phyloP scores from a whole-genome alignment of 2,113 vertebrate species.

The Casuarius casuarius region DNA sequence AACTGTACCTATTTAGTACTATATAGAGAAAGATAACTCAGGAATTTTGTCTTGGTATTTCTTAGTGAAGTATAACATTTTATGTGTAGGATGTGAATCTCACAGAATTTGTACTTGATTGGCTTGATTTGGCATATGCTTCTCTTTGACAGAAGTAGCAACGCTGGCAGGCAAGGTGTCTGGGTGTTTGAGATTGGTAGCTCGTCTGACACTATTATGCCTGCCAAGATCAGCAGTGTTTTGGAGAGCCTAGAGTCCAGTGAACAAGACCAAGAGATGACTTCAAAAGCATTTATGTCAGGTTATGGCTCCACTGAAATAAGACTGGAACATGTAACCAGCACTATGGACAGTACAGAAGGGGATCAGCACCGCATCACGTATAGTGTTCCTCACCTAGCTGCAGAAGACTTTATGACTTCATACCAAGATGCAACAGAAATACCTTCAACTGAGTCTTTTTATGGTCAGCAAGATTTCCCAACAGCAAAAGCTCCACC shows the following conservation, averaged over 20 bases:
- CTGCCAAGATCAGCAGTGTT: slow-evolving; percentile 77
- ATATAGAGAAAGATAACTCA: background rate
- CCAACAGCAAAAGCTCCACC: slow-evolving; percentile 65
- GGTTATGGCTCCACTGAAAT: slow-evolving; percentile 63
- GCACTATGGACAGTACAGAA: slow-evolving; percentile 29
- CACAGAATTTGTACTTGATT: background rate
- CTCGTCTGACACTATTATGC: slow-evolving; percentile 76
- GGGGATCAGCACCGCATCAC: slow-evolving; percentile 21
- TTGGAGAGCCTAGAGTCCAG: slow-evolving; percentile 12
- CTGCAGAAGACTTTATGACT: slow-evolving; percentile 18
- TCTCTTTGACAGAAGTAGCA: slow-evolving; percentile 82
- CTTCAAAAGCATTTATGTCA: slow-evolving; percentile 33
- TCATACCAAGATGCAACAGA: slow-evolving; percentile 29
- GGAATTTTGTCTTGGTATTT: background rate
- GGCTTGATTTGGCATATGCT: background rate
- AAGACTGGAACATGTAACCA: slow-evolving; percentile 39
- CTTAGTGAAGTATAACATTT: background rate
- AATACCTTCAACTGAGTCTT: slow-evolving; percentile 25
- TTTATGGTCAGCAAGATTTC: slow-evolving; percentile 23
- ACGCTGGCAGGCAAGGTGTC: slow-evolving; percentile 85
- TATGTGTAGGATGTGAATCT: background rate
- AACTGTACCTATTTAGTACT: background rate
- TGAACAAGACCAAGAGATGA: slow-evolving; percentile 51
- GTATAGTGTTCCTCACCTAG: background rate
- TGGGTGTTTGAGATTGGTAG: slow-evolving; percentile 94